Evolutionary conservation across 2,797 vertebrate species (phyloP).

Genomic region (Streptopelia turtur): DNA sequence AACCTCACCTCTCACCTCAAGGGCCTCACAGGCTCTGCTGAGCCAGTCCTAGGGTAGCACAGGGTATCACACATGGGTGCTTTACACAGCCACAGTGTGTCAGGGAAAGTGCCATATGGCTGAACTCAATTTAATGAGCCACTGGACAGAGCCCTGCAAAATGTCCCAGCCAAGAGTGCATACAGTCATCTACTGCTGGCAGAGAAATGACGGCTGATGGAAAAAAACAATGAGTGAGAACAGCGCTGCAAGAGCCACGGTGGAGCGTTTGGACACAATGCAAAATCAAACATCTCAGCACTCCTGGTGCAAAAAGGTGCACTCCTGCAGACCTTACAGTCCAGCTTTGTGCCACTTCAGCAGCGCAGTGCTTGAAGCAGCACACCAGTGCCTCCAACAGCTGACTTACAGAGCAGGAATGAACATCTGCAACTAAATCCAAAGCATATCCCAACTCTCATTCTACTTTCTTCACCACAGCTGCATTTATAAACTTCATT

Average conservation of each 20-base stretch:
- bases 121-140: neutral
- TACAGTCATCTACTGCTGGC: neutral
- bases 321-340: neutral
- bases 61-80: neutral
- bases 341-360: rapidly evolving
- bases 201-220: neutral
- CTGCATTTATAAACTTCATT: neutral
- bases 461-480: neutral
- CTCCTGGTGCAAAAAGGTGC: neutral
- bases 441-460: neutral
- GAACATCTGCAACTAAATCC: neutral
- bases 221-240: neutral
- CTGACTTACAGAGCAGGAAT: neutral
- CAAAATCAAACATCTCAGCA: neutral
- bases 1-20: neutral
- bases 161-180: neutral
- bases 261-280: neutral
- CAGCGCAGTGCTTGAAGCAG: neutral
- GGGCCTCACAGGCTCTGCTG: rapidly evolving
- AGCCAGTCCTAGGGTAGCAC: neutral
- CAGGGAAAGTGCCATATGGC: neutral
- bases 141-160: neutral
- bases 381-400: neutral
- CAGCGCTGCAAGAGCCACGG: neutral
- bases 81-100: neutral